phyloP scores from a whole-genome alignment of 2,113 vertebrate species.

The Protobothrops flavoviridis region DNA sequence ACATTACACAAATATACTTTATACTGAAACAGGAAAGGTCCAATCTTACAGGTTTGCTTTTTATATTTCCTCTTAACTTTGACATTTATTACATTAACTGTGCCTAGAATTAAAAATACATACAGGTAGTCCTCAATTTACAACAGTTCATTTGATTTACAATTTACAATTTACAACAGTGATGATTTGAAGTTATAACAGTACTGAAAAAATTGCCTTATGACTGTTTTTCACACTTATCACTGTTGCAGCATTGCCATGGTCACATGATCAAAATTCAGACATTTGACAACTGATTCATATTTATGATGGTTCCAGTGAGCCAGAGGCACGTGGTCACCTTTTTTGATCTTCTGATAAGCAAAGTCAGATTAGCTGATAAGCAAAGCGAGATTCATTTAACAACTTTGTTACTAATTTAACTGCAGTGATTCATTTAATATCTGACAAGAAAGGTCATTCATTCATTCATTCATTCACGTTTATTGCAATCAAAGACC shows the following conservation, averaged over 20 bases:
- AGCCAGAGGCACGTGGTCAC: background rate
- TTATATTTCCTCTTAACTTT: background rate
- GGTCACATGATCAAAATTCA: background rate
- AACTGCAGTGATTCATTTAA: background rate
- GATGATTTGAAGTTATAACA: background rate
- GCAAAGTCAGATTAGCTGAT: background rate
- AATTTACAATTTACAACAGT: too few species aligned
- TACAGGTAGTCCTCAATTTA: background rate
- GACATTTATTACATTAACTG: background rate
- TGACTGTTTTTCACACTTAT: background rate
- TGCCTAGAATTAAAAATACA: background rate
- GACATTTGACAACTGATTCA: background rate
- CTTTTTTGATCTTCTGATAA: background rate
- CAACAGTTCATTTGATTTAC: background rate
- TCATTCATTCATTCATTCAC: background rate
- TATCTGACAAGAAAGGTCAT: background rate
- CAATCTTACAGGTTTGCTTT: background rate
- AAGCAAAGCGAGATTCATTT: background rate
- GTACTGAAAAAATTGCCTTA: background rate
- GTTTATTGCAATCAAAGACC: too few species aligned
- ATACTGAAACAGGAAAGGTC: background rate
- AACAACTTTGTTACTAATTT: background rate
- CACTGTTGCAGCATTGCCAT: background rate
- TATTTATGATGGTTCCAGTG: background rate
- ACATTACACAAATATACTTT: background rate